These are phyloP conservation scores for Spondyliosoma cantharus DNA, from an alignment of 2,797 vertebrate genomes.

Conservation along the genomic window DNA sequence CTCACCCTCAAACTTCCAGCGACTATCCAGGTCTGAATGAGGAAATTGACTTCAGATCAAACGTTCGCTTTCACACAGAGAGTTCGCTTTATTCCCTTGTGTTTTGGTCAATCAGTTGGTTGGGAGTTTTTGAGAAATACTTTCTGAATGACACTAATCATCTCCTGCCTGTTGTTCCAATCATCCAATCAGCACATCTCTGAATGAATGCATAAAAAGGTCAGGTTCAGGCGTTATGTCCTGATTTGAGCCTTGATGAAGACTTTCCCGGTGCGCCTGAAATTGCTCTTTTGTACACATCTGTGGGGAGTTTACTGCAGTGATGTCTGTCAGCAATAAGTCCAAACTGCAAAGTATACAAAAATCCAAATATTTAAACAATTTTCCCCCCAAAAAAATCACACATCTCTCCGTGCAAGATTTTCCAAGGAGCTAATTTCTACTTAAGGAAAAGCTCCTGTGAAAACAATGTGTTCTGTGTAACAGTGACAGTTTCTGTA, in stretches of 20 bases:
- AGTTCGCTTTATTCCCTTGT: neutral
- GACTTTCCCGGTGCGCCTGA: neutral
- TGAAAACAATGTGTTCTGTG: neutral
- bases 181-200: conserved; percentile 6
- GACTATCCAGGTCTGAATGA: neutral
- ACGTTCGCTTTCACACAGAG: neutral
- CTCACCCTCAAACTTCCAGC: neutral
- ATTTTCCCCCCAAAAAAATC: neutral
- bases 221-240: neutral
- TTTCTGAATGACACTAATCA: neutral
- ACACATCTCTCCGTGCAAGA: neutral
- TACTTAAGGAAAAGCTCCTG: neutral
- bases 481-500: neutral
- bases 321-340: neutral
- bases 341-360: neutral
- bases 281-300: neutral
- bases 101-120: neutral
- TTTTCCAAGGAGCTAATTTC: neutral
- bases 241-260: neutral
- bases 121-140: neutral
- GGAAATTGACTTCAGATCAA: neutral
- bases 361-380: neutral
- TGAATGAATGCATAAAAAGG: conserved; percentile 2
- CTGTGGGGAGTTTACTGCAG: neutral
- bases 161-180: neutral